Percentiles rank a stretch among this genome's conserved stretches.
Conservation (phyloP, 1,140 invertebrate species). For the Pseudobourletiella spinata region DNA sequence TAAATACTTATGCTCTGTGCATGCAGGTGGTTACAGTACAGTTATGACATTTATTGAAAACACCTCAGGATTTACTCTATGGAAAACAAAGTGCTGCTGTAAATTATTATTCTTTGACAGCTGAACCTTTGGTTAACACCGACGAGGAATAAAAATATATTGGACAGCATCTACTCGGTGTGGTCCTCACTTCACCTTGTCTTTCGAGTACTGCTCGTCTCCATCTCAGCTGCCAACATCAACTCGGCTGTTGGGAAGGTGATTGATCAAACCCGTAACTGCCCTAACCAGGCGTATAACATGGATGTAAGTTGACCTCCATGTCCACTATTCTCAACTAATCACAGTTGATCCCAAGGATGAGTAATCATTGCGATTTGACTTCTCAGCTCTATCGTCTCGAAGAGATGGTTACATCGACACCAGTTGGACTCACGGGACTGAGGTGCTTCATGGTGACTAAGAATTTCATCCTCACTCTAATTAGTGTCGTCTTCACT, state of each 20-base stretch:
- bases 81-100: background rate
- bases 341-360: background rate
- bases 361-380: background rate
- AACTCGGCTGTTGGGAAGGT: background rate
- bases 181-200: conserved; percentile 1
- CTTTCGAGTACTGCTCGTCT: background rate
- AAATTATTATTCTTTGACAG: background rate
- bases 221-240: background rate
- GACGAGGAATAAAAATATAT: background rate
- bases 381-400: background rate
- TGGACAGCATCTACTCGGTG: background rate
- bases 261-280: background rate
- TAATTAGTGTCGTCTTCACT: conserved; percentile 21
- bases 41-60: background rate
- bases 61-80: background rate
- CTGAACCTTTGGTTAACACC: conserved; percentile 2
- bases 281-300: background rate
- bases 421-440: conserved; percentile 10
- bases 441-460: conserved; percentile 11
- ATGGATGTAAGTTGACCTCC: background rate
- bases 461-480: conserved; percentile 11
- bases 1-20: conserved; percentile 16
- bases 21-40: conserved; percentile 9
- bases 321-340: background rate
- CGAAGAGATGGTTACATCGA: background rate